A percentile compares a stretch with the other conserved stretches of the same genome.
Conservation (phyloP, 2,797 vertebrate species). For the Ctenopoma multispine region DNA sequence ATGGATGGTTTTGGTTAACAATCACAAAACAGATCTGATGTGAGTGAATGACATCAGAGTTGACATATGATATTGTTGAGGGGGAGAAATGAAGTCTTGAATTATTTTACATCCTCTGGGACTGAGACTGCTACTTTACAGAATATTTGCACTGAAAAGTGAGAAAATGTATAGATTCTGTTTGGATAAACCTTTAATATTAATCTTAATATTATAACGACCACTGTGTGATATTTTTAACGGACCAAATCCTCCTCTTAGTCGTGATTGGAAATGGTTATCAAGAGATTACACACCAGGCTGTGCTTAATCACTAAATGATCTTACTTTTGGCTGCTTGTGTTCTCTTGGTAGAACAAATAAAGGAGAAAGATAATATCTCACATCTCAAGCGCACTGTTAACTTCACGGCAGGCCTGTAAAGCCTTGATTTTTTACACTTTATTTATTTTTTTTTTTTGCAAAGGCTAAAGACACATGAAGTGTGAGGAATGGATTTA, state of each 20-base stretch:
- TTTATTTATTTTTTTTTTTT: too few species aligned
- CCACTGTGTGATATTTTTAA: conserved; percentile 28
- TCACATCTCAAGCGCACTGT: neutral
- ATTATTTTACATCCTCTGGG: conserved; percentile 59
- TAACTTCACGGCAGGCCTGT: too few species aligned
- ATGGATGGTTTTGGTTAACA: conserved; percentile 83
- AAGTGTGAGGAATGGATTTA: too few species aligned
- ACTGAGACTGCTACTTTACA: conserved; percentile 33
- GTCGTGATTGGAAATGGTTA: conserved; percentile 36
- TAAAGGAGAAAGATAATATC: conserved; percentile 9
- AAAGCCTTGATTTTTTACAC: too few species aligned
- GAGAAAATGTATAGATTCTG: neutral
- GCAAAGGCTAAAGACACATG: too few species aligned
- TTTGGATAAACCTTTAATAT: conserved; percentile 3
- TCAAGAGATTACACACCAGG: conserved; percentile 34
- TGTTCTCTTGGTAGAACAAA: conserved; percentile 4
- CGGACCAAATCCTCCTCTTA: conserved; percentile 6
- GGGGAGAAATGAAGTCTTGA: conserved; percentile 60
- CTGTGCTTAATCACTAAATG: conserved; percentile 50
- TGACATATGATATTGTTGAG: conserved; percentile 72
- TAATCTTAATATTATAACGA: neutral
- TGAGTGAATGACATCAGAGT: conserved; percentile 72
- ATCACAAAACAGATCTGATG: conserved; percentile 74
- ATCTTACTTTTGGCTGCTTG: conserved; percentile 34
- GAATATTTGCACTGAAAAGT: neutral